Conservation (phyloP, 2,797 vertebrate species). For the Rhinogobio ventralis region DNA sequence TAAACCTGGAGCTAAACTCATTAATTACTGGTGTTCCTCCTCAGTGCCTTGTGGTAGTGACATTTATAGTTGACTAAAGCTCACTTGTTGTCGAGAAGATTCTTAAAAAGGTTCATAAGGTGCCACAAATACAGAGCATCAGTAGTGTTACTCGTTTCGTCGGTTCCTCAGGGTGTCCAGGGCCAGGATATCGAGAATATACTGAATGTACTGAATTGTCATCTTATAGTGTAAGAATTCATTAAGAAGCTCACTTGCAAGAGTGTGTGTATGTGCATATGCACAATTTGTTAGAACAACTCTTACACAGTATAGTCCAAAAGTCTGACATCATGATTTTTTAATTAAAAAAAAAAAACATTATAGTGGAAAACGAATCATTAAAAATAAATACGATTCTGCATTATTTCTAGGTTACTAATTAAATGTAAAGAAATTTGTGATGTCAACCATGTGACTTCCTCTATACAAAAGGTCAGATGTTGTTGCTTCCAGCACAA, state of each 20-base stretch:
- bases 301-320: not conserved
- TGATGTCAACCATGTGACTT: not conserved
- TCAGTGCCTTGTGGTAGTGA: constrained; percentile 30
- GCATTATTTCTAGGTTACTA: not conserved
- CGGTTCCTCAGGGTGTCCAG: not conserved
- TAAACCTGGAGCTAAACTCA: constrained; percentile 9
- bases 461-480: not conserved
- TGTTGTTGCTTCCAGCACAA: constrained; percentile 3
- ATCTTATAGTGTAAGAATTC: not conserved
- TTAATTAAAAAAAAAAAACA: not conserved
- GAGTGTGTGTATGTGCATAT: not conserved
- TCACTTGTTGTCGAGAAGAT: not conserved
- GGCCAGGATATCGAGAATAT: not conserved
- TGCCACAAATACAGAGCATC: not conserved
- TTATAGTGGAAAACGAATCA: not conserved
- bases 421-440: not conserved
- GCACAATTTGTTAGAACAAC: not conserved
- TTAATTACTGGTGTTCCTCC: constrained; percentile 2
- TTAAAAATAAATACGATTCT: not conserved
- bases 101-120: not conserved
- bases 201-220: not conserved
- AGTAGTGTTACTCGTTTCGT: not conserved
- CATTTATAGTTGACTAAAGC: constrained; percentile 20
- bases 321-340: not conserved
- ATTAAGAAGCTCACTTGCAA: not conserved